phyloP scores from a whole-genome alignment of 2,113 vertebrate genomes.

The Callipepla californica region DNA sequence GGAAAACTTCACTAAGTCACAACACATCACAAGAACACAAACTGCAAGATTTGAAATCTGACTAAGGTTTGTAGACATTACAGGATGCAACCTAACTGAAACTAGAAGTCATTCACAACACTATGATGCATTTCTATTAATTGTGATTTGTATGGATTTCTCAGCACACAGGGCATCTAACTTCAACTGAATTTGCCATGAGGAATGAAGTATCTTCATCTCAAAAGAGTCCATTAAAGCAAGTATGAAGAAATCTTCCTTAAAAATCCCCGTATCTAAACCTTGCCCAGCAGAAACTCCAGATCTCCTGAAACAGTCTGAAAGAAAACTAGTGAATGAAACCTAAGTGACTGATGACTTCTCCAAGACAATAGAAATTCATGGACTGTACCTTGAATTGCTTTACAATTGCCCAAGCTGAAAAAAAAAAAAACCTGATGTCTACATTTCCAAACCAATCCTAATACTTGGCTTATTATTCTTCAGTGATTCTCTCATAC shows the following conservation, averaged over 20 bases:
- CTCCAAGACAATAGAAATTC: background rate
- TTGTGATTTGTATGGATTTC: background rate
- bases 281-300: background rate
- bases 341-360: background rate
- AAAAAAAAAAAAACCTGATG: background rate
- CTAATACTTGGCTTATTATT: background rate
- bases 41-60: fast-evolving
- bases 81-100: background rate
- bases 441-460: background rate
- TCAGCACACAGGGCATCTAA: background rate
- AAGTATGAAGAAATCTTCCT: background rate
- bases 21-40: background rate
- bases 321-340: background rate
- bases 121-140: background rate
- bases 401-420: fast-evolving
- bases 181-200: background rate
- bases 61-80: background rate
- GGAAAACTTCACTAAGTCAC: background rate
- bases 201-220: background rate
- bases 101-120: background rate
- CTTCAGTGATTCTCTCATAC: background rate
- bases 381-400: background rate
- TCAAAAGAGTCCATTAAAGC: background rate
- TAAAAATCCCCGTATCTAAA: background rate
- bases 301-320: background rate